Percentiles rank a stretch among this genome's conserved stretches.
Conservation (phyloP, 2,113 vertebrate genomes). For the Cisticola juncidis region DNA sequence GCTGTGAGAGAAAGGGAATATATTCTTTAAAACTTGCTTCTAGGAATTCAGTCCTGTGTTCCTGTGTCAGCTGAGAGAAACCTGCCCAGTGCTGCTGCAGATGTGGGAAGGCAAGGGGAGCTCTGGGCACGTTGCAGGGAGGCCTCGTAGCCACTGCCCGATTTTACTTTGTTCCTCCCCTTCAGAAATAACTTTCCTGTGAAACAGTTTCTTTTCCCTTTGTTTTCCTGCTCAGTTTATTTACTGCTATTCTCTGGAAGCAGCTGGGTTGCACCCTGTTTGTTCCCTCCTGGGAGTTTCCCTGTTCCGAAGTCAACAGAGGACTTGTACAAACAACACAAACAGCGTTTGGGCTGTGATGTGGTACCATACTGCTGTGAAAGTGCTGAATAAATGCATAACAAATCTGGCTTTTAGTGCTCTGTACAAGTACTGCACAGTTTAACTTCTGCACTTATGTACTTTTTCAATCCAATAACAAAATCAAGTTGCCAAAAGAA, state of each 20-base stretch:
- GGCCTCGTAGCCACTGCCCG: accelerated
- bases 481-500: neutral
- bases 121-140: accelerated
- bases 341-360: neutral
- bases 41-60: neutral
- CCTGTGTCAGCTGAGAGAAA: neutral
- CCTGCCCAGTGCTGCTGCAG: neutral
- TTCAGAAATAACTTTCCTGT: neutral
- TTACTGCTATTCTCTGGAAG: neutral
- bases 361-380: neutral
- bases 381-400: slow-evolving; percentile 22
- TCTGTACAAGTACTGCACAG: neutral
- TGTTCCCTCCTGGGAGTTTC: slow-evolving; percentile 19
- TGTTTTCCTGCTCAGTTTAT: neutral
- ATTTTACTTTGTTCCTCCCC: neutral
- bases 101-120: accelerated
- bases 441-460: neutral
- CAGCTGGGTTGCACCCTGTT: neutral
- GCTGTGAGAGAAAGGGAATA: neutral
- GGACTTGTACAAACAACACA: neutral
- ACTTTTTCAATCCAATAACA: neutral
- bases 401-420: neutral
- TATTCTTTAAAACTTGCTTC: neutral
- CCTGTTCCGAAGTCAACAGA: neutral
- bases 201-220: neutral